Percentiles rank a stretch among this genome's conserved stretches.
These are phyloP conservation scores for Timandra comae DNA, from an alignment of 2,888 invertebrate genomes.

Conservation along the genomic window DNA sequence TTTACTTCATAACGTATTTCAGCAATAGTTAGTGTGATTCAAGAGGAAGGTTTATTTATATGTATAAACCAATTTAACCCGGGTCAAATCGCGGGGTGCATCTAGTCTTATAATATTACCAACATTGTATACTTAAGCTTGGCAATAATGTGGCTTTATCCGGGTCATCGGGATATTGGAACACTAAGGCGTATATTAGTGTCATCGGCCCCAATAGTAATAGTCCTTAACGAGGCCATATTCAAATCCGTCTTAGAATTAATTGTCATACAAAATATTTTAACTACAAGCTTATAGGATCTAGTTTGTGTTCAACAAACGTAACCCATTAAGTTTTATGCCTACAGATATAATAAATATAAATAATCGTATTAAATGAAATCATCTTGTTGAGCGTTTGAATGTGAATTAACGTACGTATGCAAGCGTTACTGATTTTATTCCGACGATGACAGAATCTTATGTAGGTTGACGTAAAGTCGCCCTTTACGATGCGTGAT, in stretches of 20 bases:
- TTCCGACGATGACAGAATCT: conserved; percentile 27
- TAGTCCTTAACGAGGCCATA: neutral
- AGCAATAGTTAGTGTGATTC: too few relatives aligned
- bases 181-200: neutral
- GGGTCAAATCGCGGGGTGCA: too few relatives aligned
- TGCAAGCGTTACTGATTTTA: conserved; percentile 21
- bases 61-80: too few relatives aligned
- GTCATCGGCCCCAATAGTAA: neutral
- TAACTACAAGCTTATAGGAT: too few relatives aligned
- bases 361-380: conserved; percentile 5
- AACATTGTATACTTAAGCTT: too few relatives aligned
- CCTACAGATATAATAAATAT: conserved; percentile 10
- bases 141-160: neutral
- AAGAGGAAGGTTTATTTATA: too few relatives aligned
- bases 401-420: conserved; percentile 33
- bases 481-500: conserved; percentile 25
- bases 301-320: too few relatives aligned
- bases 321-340: neutral
- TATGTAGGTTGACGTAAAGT: conserved; percentile 31
- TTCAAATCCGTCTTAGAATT: neutral
- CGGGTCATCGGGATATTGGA: neutral
- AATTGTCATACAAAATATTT: neutral
- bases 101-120: too few relatives aligned
- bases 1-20: too few relatives aligned
- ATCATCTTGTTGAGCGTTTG: conserved; percentile 14